Conservation (phyloP, 2,888 invertebrate species). For the Troglohyphantes excavatus region DNA sequence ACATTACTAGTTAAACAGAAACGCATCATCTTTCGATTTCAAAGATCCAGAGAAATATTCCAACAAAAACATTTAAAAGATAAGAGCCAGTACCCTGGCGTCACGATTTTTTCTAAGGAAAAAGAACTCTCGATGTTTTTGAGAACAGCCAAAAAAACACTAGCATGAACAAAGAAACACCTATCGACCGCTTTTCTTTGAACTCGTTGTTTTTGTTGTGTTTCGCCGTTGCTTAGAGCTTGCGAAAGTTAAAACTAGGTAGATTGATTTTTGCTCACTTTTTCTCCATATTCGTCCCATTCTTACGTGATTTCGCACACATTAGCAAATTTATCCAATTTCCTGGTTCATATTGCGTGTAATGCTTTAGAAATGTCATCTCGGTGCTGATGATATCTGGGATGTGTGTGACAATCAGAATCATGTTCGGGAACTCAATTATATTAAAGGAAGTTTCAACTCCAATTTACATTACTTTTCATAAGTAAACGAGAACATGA, state of each 20-base stretch:
- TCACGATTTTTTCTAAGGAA: constrained; percentile 3
- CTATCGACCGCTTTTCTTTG: constrained; percentile 59
- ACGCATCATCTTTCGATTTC: no score
- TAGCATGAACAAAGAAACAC: background rate
- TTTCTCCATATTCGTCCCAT: background rate
- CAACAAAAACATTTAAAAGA: no score
- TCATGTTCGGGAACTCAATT: background rate
- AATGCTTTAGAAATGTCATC: background rate
- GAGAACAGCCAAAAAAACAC: background rate
- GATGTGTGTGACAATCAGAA: no score
- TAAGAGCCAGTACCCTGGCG: background rate
- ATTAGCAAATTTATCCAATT: background rate
- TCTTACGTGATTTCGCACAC: constrained; percentile 1
- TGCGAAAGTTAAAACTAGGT: background rate
- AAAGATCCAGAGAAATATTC: no score
- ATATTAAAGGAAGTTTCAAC: no score
- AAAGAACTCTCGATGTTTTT: background rate
- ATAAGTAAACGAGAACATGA: no score
- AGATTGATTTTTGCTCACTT: constrained; percentile 12
- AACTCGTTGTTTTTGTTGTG: constrained; percentile 54
- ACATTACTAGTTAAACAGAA: no score
- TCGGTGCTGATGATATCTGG: no score
- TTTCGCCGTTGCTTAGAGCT: constrained; percentile 61
- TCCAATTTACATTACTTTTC: no score
- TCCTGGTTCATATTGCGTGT: background rate